Evolutionary conservation across 2,888 invertebrate species (phyloP).

Genomic region (Timema podura): DNA sequence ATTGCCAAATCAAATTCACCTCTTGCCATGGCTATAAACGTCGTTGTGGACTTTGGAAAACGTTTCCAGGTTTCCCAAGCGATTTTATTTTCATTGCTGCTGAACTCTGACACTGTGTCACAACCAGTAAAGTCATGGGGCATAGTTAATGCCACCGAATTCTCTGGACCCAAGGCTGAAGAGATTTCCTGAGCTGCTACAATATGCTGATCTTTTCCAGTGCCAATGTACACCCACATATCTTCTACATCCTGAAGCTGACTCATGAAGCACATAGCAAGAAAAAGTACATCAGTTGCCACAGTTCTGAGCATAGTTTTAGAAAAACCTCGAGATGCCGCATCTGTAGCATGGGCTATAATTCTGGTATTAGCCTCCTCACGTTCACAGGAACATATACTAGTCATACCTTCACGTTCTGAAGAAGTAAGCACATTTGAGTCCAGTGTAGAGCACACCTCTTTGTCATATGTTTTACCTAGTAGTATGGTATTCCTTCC

Average conservation of each 20-base stretch:
- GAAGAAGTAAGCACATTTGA: neutral
- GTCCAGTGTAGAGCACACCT: constrained; percentile 2
- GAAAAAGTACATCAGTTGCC: neutral
- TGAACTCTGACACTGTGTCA: constrained; percentile 3
- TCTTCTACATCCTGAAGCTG: neutral
- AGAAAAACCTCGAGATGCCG: neutral
- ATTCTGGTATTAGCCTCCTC: neutral
- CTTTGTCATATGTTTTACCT: neutral
- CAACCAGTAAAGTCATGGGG: constrained; percentile 3
- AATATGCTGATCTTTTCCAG: neutral
- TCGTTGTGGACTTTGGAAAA: neutral
- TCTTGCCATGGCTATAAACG: too few relatives aligned
- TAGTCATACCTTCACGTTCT: neutral
- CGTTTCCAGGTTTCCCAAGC: neutral
- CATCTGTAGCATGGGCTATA: neutral
- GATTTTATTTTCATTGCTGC: neutral
- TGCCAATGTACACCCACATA: neutral
- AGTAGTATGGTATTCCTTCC: neutral
- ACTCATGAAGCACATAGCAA: neutral
- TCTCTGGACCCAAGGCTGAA: neutral
- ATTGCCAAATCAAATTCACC: too few relatives aligned
- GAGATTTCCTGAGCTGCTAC: neutral
- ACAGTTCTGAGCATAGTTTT: neutral
- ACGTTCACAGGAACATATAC: neutral
- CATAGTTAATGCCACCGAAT: neutral